Evolutionary conservation across 92 coral and sea anemone species (phyloP), one percentile per base, ranked within the genome.

Genomic region (Palythoa grandiflora): DNA sequence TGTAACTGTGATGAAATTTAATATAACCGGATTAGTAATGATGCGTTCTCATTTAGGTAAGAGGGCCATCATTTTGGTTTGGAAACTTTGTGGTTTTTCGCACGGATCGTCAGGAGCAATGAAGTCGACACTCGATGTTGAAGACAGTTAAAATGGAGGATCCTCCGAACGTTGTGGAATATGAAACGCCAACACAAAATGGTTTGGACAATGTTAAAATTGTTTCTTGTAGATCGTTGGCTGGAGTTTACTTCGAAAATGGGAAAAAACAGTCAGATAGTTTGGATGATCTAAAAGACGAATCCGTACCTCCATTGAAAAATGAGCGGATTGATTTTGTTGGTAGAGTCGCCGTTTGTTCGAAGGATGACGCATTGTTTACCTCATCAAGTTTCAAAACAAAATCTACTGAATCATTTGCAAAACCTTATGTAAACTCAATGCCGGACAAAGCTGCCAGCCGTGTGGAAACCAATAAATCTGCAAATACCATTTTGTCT

Each of bases 151-250:
- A 28, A 28, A 9, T 47, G n/a, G 74, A 38, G 2, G 52, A 39
- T 39, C 61, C 86, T 19, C 40, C 61, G 21, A 66, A 65, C 16
- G 44, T 28, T 71, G 15, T 8, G 47, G 75, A n/a, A 15, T 13
- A 66, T 12, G 75, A 81, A 47, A 11, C 8, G 6, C 60, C 39
- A 15, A 48, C 86, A 44, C 75, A 81, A 71, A 81, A 81, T 47
- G 86, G 86, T 10, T 81, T 81, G 86, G 86, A 81, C 52, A 81
- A 81, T 15, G 74, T 81, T 66, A 44, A 39, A 81, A 81, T 81
- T 47, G 53, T 81, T 81, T 81, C 86, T 81, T 81, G 86, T 65
- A 81, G 86, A 66, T 81, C 86, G 47, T 50, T 81, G 39, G 86
- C 86, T 65, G 73, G 73, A 20, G 72, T 55, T 78, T 20, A 36